These are phyloP conservation scores for Xenopus laevis DNA, from an alignment of 2,113 vertebrate species.

Conservation along the genomic window DNA sequence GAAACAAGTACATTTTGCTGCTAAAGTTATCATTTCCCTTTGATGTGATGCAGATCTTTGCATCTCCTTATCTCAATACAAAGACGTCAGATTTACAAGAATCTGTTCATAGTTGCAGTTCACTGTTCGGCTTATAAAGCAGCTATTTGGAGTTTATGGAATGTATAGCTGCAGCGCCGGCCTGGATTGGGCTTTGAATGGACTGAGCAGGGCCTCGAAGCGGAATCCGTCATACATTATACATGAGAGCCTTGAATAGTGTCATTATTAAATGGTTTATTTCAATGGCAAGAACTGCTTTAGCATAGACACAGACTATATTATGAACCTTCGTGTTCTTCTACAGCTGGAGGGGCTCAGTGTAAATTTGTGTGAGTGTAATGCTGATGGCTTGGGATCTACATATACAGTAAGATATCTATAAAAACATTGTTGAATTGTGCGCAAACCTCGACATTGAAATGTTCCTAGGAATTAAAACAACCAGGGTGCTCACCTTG, in stretches of 20 bases:
- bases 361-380: conserved; percentile 4
- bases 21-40: conserved; percentile 3
- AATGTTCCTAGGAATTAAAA: too few relatives aligned
- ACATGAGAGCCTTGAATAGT: conserved; percentile 29
- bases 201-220: conserved; percentile 12
- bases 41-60: conserved; percentile 31
- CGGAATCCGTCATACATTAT: conserved; percentile 32
- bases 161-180: background rate
- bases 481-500: too few relatives aligned
- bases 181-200: conserved; percentile 14
- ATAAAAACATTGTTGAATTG: too few relatives aligned
- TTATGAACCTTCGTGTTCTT: conserved; percentile 7
- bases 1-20: conserved; percentile 11
- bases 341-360: conserved; percentile 14
- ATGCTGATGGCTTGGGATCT: conserved; percentile 1
- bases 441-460: too few relatives aligned
- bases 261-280: conserved; percentile 38
- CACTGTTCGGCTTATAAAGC: background rate
- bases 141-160: conserved; percentile 14
- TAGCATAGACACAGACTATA: conserved; percentile 7
- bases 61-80: conserved; percentile 23
- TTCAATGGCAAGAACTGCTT: conserved; percentile 22
- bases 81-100: conserved; percentile 39
- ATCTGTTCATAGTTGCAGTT: conserved; percentile 15
- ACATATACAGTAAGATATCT: background rate